Evolutionary conservation across 2,797 vertebrate species (phyloP), one percentile per base, ranked within the genome.

Genomic region (Threskiornis aethiopicus): DNA sequence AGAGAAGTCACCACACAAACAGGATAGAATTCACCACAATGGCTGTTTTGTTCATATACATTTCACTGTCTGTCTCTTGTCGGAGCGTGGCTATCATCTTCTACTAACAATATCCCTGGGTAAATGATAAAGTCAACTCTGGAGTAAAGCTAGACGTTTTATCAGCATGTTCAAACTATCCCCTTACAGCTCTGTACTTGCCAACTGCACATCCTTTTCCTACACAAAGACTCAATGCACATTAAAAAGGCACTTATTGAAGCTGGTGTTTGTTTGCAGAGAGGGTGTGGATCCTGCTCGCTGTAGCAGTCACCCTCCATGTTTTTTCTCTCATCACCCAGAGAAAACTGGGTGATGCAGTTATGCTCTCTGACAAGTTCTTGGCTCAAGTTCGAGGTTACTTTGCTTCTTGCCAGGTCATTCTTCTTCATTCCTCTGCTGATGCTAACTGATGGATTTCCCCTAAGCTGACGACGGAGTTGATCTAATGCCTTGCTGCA

Each of bases 81-180:
- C 69, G 49, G 94, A 97, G 97, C n/a, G n/a, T 84, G 96, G 97
- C 98, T 98, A 97, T 98, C 98, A 96, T 97, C 97, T 98, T 98
- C 96, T 98, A 96, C 98, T 98, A 98, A 98, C 97, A 98, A 98
- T 98, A 98, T 98, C 98, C 98, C 96, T 98, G 97, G 93, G 97
- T 98, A 98, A 98, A 98, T 96, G 98, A 98, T 98, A 98, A 98
- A 98, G 98, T 97, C 98, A 98, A 97, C 97, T 97, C 98, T 98
- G 97, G 97, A 97, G 98, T 98, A 98, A 98, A 98, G 96, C 55
- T 94, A 98, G 98, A 98, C 85, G 96, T 96, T 97, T 98, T 98
- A 98, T 98, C 98, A 98, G 98, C 97, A 89, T 98, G 98, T 98
- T 98, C 95, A 59, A 96, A 97, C 97, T 97, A 97, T 98, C 98